Evolutionary conservation across 2,797 vertebrate species (phyloP), one percentile per base, ranked within the genome.

Genomic region (Sylvia borin): DNA sequence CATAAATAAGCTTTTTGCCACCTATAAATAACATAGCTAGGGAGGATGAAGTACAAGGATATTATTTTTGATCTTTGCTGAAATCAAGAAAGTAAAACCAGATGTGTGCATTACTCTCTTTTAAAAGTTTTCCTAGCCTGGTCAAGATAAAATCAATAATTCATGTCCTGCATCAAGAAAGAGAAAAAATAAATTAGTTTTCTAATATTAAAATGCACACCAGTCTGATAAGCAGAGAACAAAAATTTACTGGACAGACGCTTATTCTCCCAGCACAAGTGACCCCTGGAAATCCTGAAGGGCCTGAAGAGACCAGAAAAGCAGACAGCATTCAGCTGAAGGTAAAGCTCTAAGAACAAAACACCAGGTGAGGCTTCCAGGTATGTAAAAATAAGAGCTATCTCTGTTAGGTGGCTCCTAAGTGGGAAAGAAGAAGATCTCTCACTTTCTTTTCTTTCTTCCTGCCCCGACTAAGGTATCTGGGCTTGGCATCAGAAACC

Each of bases 71-170:
- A 92, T 88, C 57, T 77, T 93, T 78, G 26, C 26, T 80, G 73
- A 89, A 92, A 89, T 91, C 32, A 92, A 91, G 42, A 51, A 95
- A 89, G 25, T 55, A 88, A 92, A 91, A 91, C 38, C 70, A 93
- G 76, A 81, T n/a, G 42, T 38, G 15, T 91, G 36, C 25, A 64
- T 73, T 31, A 50, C 24, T 87, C 19, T 92, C 62, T 53, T 87
- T 51, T 53, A 40, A 74, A 96, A 92, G 88, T 62, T 13, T 61
- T 94, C 75, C 80, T 64, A 90, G 38, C 22, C 61, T 81, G 85
- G 31, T 11, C 20, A 80, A 85, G 81, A 89, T 34, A 95, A 95
- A 90, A 85, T 95, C 32, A 96, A 64, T 96, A 92, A 92, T 90
- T 91, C 43, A 74, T 73, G 21, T 54, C 53, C 38, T 88, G 21